Evolutionary conservation across 2,797 vertebrate species (phyloP), one percentile per base, ranked within the genome.

Genomic region (Loriculus beryllinus): DNA sequence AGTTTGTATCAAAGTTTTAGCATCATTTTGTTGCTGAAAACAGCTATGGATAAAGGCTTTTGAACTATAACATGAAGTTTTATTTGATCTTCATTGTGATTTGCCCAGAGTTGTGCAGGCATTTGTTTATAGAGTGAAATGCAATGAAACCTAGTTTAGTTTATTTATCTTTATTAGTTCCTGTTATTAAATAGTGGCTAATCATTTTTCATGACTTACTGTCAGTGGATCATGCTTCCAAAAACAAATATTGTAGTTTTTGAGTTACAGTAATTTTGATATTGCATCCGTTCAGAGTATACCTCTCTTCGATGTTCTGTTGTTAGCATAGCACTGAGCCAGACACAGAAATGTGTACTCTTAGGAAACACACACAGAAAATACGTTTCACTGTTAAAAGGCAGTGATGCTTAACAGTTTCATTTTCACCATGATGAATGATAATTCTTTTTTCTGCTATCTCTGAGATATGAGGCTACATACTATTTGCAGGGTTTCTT

Each of bases 151-250:
- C 6, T 51, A 37, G 4, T 59, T 57, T 65, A 16, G 23, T 68
- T 91, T 33, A 42, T 57, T 89, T 88, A 45, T 81, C 47, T 83
- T 72, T 82, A 28, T 89, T 64, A 72, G 19, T 74, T 82, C 9
- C 37, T 49, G 8, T 43, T 65, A 68, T 12, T 64, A 70, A 81
- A 54, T 20, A 91, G 19, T 21, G 19, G 23, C 20, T 78, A 71
- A 57, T 75, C 14, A 80, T 11, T 74, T 90, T 77, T n/a, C 31
- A 42, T 33, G 8, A 42, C 37, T 65, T 69, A 5, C 0, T 76
- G 49, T n/a, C 35, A 56, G 49, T 26, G 9, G 82, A 49, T 68
- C 14, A 3, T 10, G 14, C 9, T 82, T 86, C 56, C 88, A 29
- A 52, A 23, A 25, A 70, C 22, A 60, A 76, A 71, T 18, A 22